These are phyloP conservation scores for Limosa lapponica DNA, from an alignment of 2,797 vertebrate genomes.

Conservation along the genomic window DNA sequence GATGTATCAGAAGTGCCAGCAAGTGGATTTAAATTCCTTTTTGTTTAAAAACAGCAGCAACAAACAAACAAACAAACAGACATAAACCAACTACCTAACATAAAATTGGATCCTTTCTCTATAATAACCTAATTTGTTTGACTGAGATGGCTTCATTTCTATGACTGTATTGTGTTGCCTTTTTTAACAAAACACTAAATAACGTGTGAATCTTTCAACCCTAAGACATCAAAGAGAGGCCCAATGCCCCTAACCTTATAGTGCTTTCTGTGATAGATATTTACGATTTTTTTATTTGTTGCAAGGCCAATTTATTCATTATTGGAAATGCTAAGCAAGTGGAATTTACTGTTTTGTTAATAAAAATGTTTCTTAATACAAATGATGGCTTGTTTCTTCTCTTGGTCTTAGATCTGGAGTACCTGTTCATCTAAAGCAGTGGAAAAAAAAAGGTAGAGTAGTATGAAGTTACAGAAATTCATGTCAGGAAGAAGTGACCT, in stretches of 20 bases:
- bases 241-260: slow-evolving; percentile 81
- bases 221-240: slow-evolving; percentile 76
- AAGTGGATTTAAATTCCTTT: slow-evolving; percentile 66
- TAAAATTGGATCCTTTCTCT: slow-evolving; percentile 77
- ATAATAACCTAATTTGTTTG: slow-evolving; percentile 79
- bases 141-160: slow-evolving; percentile 82
- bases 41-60: slow-evolving; percentile 65
- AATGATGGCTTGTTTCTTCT: slow-evolving; percentile 67
- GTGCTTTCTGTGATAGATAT: slow-evolving; percentile 86
- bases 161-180: slow-evolving; percentile 85
- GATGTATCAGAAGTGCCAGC: slow-evolving; percentile 77
- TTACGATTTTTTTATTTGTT: slow-evolving; percentile 84
- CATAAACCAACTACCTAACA: slow-evolving; percentile 76
- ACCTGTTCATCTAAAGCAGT: neutral
- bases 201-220: slow-evolving; percentile 79
- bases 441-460: neutral
- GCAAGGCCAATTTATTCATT: slow-evolving; percentile 89
- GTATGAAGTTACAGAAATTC: neutral
- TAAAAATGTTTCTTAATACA: slow-evolving; percentile 90
- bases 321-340: slow-evolving; percentile 89
- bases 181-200: slow-evolving; percentile 79
- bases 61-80: slow-evolving; percentile 19
- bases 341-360: slow-evolving; percentile 90
- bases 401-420: neutral
- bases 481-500: neutral